A percentile compares a stretch with the other conserved stretches of the same genome.
Conservation (phyloP, 2,797 vertebrate genomes). For the Graptemys geographica region DNA sequence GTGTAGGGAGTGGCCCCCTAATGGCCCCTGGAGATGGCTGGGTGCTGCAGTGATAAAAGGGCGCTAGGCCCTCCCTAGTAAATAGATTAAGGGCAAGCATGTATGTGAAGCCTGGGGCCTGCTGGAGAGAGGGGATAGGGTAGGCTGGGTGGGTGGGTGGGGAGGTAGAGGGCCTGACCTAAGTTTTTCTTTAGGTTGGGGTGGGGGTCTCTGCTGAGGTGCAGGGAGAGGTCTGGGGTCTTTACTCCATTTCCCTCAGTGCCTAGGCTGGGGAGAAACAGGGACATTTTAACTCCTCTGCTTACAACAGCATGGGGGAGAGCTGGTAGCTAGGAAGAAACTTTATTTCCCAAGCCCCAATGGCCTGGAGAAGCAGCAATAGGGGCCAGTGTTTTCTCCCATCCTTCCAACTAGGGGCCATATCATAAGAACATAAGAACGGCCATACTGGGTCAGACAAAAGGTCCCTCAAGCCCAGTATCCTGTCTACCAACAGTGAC, state of each 20-base stretch:
- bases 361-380: fast-evolving
- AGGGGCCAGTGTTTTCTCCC: neutral
- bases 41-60: neutral
- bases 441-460: no score
- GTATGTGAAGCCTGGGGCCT: neutral
- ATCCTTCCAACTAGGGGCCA: neutral
- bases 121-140: neutral
- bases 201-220: neutral
- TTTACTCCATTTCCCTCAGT: neutral
- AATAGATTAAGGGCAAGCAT: neutral
- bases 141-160: neutral
- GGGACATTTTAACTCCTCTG: neutral
- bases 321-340: neutral
- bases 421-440: neutral
- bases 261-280: neutral
- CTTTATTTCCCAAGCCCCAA: neutral
- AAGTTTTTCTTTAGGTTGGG: neutral
- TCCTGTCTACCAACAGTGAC: no score
- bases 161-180: neutral
- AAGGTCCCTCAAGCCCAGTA: no score
- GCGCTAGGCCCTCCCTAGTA: neutral
- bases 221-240: neutral
- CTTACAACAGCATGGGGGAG: neutral
- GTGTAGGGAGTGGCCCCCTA: neutral
- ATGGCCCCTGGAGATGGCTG: neutral